phyloP scores from a whole-genome alignment of 2,888 invertebrate species.

The Bimastos eiseni region DNA sequence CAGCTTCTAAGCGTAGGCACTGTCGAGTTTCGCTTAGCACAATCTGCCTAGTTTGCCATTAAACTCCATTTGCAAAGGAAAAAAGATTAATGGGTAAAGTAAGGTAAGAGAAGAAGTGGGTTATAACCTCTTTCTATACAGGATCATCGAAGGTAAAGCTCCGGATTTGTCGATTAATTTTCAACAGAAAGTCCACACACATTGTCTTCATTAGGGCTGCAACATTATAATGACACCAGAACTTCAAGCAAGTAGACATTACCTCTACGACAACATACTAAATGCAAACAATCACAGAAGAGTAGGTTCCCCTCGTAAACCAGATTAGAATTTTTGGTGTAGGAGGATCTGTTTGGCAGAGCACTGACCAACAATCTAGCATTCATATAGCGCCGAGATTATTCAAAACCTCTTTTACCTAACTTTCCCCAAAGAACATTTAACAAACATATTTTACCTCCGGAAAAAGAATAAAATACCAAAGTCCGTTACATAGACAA shows the following conservation, averaged over 20 bases:
- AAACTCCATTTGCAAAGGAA: neutral
- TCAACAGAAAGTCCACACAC: neutral
- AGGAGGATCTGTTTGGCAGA: neutral
- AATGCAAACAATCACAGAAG: neutral
- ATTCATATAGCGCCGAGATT: neutral
- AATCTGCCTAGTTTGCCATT: neutral
- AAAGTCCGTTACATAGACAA: neutral
- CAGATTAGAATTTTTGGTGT: neutral
- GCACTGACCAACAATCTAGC: neutral
- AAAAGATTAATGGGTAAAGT: neutral
- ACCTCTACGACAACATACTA: neutral
- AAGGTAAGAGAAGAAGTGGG: neutral
- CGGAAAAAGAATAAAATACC: neutral
- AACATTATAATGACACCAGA: neutral
- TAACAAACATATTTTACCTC: neutral
- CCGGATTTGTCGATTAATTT: neutral
- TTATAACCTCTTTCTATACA: neutral
- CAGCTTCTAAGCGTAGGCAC: neutral
- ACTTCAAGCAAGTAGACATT: neutral
- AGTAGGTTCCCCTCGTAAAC: neutral
- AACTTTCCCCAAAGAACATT: neutral
- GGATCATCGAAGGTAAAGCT: neutral
- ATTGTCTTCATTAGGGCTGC: neutral
- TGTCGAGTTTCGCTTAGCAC: neutral
- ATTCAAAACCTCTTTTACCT: neutral